Conservation (phyloP, 2,888 invertebrate genomes). For the Trissolcus brochymenae region DNA sequence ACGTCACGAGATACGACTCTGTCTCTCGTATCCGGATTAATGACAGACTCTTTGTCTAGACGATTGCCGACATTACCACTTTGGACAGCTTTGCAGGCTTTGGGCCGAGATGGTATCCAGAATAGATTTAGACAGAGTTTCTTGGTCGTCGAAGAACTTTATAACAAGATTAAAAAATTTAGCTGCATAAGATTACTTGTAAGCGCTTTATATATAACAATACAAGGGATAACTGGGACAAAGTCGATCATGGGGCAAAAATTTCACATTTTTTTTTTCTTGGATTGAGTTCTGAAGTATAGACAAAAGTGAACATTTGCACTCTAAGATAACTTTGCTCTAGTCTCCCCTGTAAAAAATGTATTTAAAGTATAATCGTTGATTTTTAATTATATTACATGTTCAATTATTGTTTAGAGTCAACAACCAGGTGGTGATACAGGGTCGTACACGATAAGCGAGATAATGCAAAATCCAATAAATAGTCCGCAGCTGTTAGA, state of each 20-base stretch:
- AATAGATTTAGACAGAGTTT: slow-evolving; percentile 85
- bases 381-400: too few species aligned
- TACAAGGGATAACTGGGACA: too few species aligned
- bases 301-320: too few species aligned
- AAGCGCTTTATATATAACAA: slow-evolving; percentile 63
- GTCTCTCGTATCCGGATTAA: slow-evolving; percentile 73
- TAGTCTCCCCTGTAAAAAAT: too few species aligned
- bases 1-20: slow-evolving; percentile 73
- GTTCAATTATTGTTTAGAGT: slow-evolving; percentile 79
- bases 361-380: too few species aligned
- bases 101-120: slow-evolving; percentile 85
- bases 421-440: slow-evolving; percentile 87
- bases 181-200: slow-evolving; percentile 85
- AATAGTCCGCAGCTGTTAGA: slow-evolving; percentile 83
- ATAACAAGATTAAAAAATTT: slow-evolving; percentile 80
- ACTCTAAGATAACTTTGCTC: too few species aligned
- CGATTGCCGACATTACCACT: slow-evolving; percentile 87
- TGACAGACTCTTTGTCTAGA: slow-evolving; percentile 77
- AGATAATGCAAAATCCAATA: slow-evolving; percentile 81
- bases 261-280: too few species aligned
- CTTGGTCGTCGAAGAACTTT: slow-evolving; percentile 82
- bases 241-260: too few species aligned
- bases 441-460: slow-evolving; percentile 80
- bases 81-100: slow-evolving; percentile 88
- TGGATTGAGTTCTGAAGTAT: too few species aligned